Percentiles rank a stretch among this genome's conserved stretches.
These are phyloP conservation scores for Achatina immaculata DNA, from an alignment of 1,140 invertebrate genomes.

Conservation along the genomic window DNA sequence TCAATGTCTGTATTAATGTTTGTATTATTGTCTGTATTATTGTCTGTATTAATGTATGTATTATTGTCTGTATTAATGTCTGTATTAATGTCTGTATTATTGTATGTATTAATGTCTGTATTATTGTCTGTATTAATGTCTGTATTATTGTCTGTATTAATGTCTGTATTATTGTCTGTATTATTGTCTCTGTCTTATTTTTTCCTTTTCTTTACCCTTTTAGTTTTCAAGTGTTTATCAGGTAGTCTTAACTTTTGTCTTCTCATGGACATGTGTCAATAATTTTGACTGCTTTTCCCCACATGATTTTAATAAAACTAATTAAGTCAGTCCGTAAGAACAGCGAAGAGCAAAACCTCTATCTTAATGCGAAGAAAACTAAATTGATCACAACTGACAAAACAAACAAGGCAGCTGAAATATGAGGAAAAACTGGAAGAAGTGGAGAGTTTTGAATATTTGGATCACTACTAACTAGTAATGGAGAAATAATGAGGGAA, in stretches of 20 bases:
- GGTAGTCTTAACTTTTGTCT: not conserved
- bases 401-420: too few relatives aligned
- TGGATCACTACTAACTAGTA: too few relatives aligned
- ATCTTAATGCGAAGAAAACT: too few relatives aligned
- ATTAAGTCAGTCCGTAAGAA: too few relatives aligned
- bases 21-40: not conserved
- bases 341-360: too few relatives aligned
- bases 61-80: not conserved
- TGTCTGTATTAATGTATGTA: not conserved
- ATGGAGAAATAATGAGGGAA: too few relatives aligned
- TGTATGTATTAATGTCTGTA: not conserved
- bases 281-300: too few relatives aligned
- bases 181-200: not conserved
- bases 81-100: not conserved
- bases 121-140: not conserved
- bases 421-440: too few relatives aligned
- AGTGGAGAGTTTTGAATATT: too few relatives aligned
- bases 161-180: not conserved
- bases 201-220: not conserved
- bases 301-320: too few relatives aligned
- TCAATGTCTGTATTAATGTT: not conserved
- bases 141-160: not conserved
- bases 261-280: not conserved
- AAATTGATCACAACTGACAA: too few relatives aligned
- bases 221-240: slow-evolving; percentile 20